Evolutionary conservation across 2,888 invertebrate species (phyloP).

Genomic region (Gryllus longicercus): DNA sequence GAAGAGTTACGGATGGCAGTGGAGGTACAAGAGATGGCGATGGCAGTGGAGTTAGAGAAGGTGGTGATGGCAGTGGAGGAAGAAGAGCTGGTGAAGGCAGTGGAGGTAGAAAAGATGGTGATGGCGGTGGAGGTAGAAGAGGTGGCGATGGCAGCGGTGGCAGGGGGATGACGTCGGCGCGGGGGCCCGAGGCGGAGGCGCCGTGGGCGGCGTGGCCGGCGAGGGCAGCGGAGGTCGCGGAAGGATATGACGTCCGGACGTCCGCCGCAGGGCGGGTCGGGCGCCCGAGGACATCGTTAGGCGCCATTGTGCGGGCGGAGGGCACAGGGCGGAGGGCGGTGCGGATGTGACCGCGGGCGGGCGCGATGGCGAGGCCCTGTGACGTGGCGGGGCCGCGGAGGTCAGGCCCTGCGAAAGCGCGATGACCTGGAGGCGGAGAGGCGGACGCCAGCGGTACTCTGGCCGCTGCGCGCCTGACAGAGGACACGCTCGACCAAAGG

Average conservation of each 20-base stretch:
- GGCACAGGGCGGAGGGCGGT: neutral
- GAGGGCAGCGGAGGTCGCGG: neutral
- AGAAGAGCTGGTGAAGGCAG: neutral
- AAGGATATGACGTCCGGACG: neutral
- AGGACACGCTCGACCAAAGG: too few species aligned
- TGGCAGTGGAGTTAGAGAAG: too few species aligned
- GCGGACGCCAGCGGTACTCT: too few species aligned
- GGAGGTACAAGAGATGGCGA: too few species aligned
- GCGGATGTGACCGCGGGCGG: neutral
- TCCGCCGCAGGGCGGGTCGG: neutral
- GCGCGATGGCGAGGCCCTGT: too few species aligned
- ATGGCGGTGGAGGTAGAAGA: neutral
- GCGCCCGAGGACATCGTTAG: constrained; percentile 6
- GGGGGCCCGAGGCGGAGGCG: neutral
- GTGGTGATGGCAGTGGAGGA: neutral
- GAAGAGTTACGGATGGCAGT: neutral
- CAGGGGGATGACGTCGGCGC: neutral
- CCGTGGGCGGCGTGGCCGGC: neutral
- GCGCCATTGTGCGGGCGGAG: neutral
- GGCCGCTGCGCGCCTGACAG: too few species aligned
- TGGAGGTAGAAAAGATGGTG: neutral
- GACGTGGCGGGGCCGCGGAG: too few species aligned
- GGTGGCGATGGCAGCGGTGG: neutral
- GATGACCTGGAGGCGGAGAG: too few species aligned
- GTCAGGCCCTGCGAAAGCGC: too few species aligned